These are phyloP conservation scores for Cephus pygmeus DNA, from an alignment of 2,888 invertebrate genomes.

Conservation along the genomic window DNA sequence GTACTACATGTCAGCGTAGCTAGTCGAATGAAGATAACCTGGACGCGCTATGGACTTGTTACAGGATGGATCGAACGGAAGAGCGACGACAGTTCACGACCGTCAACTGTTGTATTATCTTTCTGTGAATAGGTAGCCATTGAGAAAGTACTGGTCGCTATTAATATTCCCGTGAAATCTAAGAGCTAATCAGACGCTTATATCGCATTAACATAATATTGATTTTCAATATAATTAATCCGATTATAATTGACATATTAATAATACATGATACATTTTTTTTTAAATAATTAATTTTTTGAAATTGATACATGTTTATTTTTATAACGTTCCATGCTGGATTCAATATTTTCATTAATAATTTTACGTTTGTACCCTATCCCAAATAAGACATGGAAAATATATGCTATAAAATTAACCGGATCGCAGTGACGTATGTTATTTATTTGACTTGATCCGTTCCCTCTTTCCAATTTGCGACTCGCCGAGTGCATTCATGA, in stretches of 20 bases:
- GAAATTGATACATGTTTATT: background rate
- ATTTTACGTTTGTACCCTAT: background rate
- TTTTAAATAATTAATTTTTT: background rate
- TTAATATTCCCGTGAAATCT: background rate
- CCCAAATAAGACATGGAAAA: background rate
- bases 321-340: background rate
- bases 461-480: background rate
- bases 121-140: background rate
- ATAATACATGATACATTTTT: background rate
- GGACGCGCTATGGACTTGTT: background rate
- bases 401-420: background rate
- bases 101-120: background rate
- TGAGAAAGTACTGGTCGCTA: background rate
- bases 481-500: background rate
- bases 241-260: too few relatives aligned
- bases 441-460: background rate
- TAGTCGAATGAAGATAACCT: background rate
- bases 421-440: background rate
- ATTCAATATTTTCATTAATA: background rate
- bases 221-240: too few relatives aligned
- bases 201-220: background rate
- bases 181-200: background rate
- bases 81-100: background rate
- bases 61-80: background rate
- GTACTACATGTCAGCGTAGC: background rate